Evolutionary conservation across 2,797 vertebrate genomes (phyloP).

Genomic region (Ctenochaetus hawaiiensis): DNA sequence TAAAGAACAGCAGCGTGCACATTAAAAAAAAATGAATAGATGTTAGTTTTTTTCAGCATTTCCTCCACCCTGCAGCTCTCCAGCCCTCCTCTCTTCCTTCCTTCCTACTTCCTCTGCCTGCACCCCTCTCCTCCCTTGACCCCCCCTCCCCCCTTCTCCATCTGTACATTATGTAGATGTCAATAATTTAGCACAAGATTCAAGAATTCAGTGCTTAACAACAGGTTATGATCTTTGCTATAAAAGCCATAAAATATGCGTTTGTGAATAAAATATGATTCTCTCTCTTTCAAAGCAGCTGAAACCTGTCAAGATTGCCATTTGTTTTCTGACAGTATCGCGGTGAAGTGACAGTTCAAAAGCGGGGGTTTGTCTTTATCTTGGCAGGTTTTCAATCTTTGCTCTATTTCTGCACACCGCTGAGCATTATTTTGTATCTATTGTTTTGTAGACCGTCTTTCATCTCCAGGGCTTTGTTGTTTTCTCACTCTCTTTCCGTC

Average conservation of each 20-base stretch:
- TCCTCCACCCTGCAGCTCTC: constrained; percentile 14
- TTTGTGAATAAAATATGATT: constrained; percentile 83
- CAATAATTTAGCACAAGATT: constrained; percentile 77
- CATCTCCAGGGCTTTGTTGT: constrained; percentile 82
- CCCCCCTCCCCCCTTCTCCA: not conserved
- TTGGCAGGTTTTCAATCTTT: constrained; percentile 86
- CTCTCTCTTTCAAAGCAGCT: constrained; percentile 76
- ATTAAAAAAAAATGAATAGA: constrained; percentile 34
- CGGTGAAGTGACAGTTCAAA: constrained; percentile 82
- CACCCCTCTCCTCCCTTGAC: constrained; percentile 1
- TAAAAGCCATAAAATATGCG: constrained; percentile 80
- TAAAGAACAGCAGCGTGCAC: constrained; percentile 17
- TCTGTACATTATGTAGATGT: constrained; percentile 77
- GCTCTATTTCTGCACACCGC: constrained; percentile 82
- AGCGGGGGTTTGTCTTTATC: constrained; percentile 81
- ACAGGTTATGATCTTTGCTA: constrained; percentile 80
- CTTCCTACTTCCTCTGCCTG: constrained; percentile 16
- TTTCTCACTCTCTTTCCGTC: constrained; percentile 65
- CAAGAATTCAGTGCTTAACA: constrained; percentile 73
- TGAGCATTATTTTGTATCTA: constrained; percentile 77
- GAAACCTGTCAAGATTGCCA: constrained; percentile 80
- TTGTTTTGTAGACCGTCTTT: constrained; percentile 83
- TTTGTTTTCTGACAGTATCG: constrained; percentile 82
- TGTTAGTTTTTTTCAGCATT: not conserved
- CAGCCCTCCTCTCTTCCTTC: not conserved